A percentile compares a stretch with the other conserved stretches of the same genome.
phyloP scores from a whole-genome alignment of 2,888 invertebrate species.

The Drosophila pseudotakahashii region DNA sequence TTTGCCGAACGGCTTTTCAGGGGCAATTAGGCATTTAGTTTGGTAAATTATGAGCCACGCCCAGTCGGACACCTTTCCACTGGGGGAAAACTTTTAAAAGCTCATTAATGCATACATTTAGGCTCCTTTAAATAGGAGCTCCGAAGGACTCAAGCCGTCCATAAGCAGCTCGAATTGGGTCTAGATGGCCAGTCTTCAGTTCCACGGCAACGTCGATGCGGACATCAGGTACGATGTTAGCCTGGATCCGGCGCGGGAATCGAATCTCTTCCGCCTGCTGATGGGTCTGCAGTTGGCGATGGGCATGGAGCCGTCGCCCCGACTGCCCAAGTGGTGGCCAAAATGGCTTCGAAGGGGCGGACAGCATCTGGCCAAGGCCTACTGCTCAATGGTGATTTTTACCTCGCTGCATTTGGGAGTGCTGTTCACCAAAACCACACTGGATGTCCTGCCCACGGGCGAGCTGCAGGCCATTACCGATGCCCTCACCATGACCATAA shows the following conservation, averaged over 20 bases:
- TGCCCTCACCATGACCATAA: constrained; percentile 75
- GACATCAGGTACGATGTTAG: constrained; percentile 52
- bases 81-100: constrained; percentile 71
- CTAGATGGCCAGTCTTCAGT: constrained; percentile 57
- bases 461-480: constrained; percentile 77
- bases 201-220: constrained; percentile 56
- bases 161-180: constrained; percentile 39
- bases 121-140: constrained; percentile 56
- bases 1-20: background rate
- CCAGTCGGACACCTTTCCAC: constrained; percentile 47
- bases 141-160: background rate
- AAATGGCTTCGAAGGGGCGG: constrained; percentile 27
- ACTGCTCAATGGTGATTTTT: constrained; percentile 52
- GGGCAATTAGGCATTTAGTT: constrained; percentile 50
- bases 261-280: constrained; percentile 64
- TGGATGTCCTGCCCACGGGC: constrained; percentile 66
- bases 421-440: constrained; percentile 69
- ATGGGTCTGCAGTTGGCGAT: constrained; percentile 50
- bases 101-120: constrained; percentile 77
- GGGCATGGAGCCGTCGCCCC: constrained; percentile 62
- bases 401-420: constrained; percentile 66
- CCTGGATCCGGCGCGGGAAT: constrained; percentile 53
- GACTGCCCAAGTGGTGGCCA: constrained; percentile 50
- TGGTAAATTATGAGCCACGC: constrained; percentile 45
- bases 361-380: constrained; percentile 15